These are phyloP conservation scores for Falco rusticolus DNA, from an alignment of 2,797 vertebrate genomes.

Conservation along the genomic window DNA sequence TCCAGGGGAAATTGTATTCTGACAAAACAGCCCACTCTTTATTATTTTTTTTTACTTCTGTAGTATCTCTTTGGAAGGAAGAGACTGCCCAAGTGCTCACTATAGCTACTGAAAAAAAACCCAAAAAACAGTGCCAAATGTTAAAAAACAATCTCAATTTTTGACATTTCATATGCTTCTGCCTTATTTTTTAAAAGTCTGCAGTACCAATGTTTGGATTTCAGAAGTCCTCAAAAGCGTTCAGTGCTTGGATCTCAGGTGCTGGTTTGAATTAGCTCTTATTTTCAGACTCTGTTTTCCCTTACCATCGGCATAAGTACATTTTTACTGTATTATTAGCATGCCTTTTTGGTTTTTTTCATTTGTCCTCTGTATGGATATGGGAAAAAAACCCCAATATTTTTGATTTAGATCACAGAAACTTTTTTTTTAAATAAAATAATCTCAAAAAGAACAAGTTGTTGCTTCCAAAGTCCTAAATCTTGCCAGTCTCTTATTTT, in stretches of 20 bases:
- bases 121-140: background rate
- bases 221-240: background rate
- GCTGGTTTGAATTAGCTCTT: constrained; percentile 33
- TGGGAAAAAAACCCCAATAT: accelerated
- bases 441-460: background rate
- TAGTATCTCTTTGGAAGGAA: background rate
- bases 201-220: background rate
- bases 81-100: background rate
- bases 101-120: background rate
- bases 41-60: background rate
- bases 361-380: background rate
- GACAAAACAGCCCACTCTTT: accelerated
- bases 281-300: background rate
- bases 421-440: background rate
- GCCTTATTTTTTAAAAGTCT: background rate
- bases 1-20: background rate
- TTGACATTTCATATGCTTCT: background rate
- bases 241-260: background rate
- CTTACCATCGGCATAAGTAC: background rate
- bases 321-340: background rate
- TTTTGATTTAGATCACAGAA: background rate
- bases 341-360: background rate
- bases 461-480: background rate
- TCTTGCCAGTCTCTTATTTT: background rate
- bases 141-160: background rate